Percentiles rank a stretch among this genome's conserved stretches.
Evolutionary conservation across 2,888 invertebrate genomes (phyloP).

Genomic region (Drosophila falleni): DNA sequence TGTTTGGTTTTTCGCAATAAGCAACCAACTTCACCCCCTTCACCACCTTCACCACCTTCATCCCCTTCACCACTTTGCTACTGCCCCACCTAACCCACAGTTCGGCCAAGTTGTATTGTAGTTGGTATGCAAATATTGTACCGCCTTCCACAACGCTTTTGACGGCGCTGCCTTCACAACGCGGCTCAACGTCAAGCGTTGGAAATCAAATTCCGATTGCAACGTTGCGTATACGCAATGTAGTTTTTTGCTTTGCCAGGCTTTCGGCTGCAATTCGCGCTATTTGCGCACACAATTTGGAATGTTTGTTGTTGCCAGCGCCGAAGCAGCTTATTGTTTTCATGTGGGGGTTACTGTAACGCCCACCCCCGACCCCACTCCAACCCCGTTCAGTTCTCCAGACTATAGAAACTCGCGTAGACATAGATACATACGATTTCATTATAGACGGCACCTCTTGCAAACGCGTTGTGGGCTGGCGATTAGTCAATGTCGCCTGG

Average conservation of each 20-base stretch:
- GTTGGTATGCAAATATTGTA: constrained; percentile 70
- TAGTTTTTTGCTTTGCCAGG: constrained; percentile 43
- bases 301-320: constrained; percentile 54
- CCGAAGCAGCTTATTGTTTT: constrained; percentile 62
- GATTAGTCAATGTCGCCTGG: constrained; percentile 61
- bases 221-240: constrained; percentile 76
- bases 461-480: constrained; percentile 35
- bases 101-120: constrained; percentile 63
- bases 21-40: constrained; percentile 38
- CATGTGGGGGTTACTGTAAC: constrained; percentile 31
- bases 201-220: constrained; percentile 75
- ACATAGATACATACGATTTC: constrained; percentile 49
- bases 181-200: constrained; percentile 50
- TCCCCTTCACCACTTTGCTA: neutral
- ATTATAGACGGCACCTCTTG: constrained; percentile 61
- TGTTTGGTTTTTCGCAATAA: constrained; percentile 46
- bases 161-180: constrained; percentile 14
- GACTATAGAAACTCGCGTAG: neutral
- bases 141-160: constrained; percentile 50
- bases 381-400: neutral
- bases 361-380: neutral
- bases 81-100: neutral
- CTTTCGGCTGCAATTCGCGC: constrained; percentile 60
- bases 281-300: constrained; percentile 73
- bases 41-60: neutral